phyloP scores from a whole-genome alignment of 2,888 invertebrate species.

The Cinara cedri region DNA sequence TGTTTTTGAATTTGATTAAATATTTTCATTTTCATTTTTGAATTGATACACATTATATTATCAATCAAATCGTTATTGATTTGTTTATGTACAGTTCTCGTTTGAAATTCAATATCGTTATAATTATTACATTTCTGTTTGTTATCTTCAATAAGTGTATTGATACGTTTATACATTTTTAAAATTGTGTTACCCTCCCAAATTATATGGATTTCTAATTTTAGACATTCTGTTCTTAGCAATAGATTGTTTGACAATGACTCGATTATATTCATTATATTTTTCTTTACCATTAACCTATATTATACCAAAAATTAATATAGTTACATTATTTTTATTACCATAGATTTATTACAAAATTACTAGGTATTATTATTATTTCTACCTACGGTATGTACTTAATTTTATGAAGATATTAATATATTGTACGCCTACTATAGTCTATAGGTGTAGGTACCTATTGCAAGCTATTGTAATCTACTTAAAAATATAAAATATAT shows the following conservation, averaged over 20 bases:
- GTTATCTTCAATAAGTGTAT: conserved; percentile 11
- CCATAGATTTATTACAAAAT: background rate
- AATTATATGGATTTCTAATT: conserved; percentile 31
- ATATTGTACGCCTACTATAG: no score
- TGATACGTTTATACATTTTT: conserved; percentile 13
- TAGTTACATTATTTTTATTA: background rate
- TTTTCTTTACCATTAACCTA: conserved; percentile 42
- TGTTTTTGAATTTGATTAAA: conserved; percentile 10
- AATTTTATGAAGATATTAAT: no score
- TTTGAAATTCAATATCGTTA: conserved; percentile 14
- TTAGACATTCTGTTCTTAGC: conserved; percentile 10
- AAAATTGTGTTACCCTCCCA: conserved; percentile 30
- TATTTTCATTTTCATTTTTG: conserved; percentile 3
- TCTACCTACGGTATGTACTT: background rate
- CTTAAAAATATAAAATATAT: no score
- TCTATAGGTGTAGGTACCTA: no score
- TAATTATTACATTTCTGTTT: conserved; percentile 9
- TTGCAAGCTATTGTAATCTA: no score
- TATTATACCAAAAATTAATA: background rate
- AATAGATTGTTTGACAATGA: background rate
- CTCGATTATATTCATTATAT: conserved; percentile 15
- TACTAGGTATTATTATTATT: background rate
- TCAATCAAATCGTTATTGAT: conserved; percentile 23
- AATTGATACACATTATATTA: background rate
- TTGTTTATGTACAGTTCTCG: background rate